A percentile compares a stretch with the other conserved stretches of the same genome.
Conservation (phyloP, 1,140 invertebrate genomes). For the Phymorhynchus buccinoides region DNA sequence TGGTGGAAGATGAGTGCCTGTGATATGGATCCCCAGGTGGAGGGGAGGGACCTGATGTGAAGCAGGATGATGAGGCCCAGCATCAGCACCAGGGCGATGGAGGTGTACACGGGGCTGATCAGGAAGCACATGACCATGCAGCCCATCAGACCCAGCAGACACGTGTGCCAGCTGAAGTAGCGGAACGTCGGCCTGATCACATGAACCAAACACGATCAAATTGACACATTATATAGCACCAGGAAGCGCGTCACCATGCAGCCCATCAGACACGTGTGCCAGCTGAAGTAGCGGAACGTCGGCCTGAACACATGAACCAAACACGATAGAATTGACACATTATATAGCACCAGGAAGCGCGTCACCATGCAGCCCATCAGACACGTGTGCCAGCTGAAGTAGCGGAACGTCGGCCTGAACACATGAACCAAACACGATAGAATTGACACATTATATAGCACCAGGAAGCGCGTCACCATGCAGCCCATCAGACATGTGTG, state of each 20-base stretch:
- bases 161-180: slow-evolving; percentile 96
- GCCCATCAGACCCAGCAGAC: slow-evolving; percentile 88
- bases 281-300: background rate
- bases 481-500: background rate
- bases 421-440: too few relatives aligned
- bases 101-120: slow-evolving; percentile 92
- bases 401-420: background rate
- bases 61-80: slow-evolving; percentile 87
- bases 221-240: too few relatives aligned
- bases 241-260: too few relatives aligned
- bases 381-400: background rate
- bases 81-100: slow-evolving; percentile 89
- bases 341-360: too few relatives aligned
- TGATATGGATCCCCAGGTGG: slow-evolving; percentile 96
- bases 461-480: background rate
- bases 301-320: background rate
- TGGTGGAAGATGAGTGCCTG: slow-evolving; percentile 99
- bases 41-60: slow-evolving; percentile 92
- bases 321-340: too few relatives aligned
- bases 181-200: slow-evolving; percentile 90
- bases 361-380: background rate
- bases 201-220: background rate
- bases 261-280: too few relatives aligned
- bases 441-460: too few relatives aligned
- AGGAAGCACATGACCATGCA: slow-evolving; percentile 96